Base-by-base conservation (phyloP, 2,888 invertebrate species). In the Protodeltote pygarga region DNA sequence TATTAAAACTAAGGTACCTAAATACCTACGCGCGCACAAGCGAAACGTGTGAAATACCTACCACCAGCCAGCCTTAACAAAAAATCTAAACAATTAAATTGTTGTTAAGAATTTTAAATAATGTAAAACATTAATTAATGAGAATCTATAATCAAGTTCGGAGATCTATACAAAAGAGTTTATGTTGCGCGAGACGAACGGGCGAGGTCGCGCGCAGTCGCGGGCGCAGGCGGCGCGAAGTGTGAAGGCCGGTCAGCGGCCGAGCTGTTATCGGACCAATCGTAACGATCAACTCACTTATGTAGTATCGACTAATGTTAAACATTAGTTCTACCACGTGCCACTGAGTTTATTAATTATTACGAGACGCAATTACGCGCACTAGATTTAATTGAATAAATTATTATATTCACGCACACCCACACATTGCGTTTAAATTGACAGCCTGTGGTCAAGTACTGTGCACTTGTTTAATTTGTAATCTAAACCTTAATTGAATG, bases 211-310 rank as follows among this genome's bases (percentile, higher is more conserved):
- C 73, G 68, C 66, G 77, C 68, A 64, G 77, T 71, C 69, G 69
- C 71, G 72, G 65, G 71, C 71, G 62, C 69, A 41, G 41, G 45
- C 70, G 58, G 69, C 75, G 74, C 71, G 74, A 71, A 70, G 84
- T 79, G 91, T 89, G 91, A 91, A 91, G 91, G 91, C 81, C 91
- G 90, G 91, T 90, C 91, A 89, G 84, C 87, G 89, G 83, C 89
- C 90, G 88, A 78, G 83, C 87, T 76, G 71, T 87, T 88, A 89
- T 89, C 88, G 85, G 69, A 77, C 85, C 87, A 83, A 83, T 85
- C 83, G 73, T 82, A 83, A 81, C 77, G 77, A 86, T 81, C 80
- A 73, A 70, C 73, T 74, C 70, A 62, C 63, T 76, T 65, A 54
- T 31, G 37, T 25, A 73, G 66, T 73, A 70, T 70, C 70, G 59